phyloP scores from a whole-genome alignment of 1,140 invertebrate species.

The Stratiolaelaps scimitus region DNA sequence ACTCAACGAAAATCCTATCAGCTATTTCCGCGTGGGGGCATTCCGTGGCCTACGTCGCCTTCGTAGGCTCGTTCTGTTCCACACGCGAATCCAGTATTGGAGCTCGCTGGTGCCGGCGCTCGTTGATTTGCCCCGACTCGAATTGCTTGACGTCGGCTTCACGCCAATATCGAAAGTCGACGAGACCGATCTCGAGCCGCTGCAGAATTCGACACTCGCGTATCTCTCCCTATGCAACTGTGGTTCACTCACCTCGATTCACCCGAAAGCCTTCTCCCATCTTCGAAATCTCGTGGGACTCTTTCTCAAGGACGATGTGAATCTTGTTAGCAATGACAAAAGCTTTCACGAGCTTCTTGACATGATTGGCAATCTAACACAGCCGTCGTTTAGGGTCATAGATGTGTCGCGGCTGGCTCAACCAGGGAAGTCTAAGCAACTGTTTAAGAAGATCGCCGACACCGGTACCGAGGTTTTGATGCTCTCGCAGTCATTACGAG shows the following conservation, averaged over 20 bases:
- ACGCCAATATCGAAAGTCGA: background rate
- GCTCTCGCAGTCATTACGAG: background rate
- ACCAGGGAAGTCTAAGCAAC: background rate
- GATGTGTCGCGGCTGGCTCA: background rate
- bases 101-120: conserved; percentile 3
- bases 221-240: background rate
- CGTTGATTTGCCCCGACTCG: background rate
- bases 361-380: background rate
- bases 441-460: background rate
- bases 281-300: background rate
- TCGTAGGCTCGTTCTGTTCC: background rate
- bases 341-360: background rate
- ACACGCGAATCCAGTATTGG: background rate
- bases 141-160: background rate
- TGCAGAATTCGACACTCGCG: background rate
- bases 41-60: background rate
- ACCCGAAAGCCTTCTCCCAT: background rate
- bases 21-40: background rate
- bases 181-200: background rate
- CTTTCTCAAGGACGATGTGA: background rate
- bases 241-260: background rate
- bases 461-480: conserved; percentile 1
- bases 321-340: background rate
- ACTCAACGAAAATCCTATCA: conserved; percentile 2
- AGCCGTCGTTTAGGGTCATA: background rate